These are phyloP conservation scores for Vultur gryphus DNA, from an alignment of 2,797 vertebrate genomes.

Conservation along the genomic window DNA sequence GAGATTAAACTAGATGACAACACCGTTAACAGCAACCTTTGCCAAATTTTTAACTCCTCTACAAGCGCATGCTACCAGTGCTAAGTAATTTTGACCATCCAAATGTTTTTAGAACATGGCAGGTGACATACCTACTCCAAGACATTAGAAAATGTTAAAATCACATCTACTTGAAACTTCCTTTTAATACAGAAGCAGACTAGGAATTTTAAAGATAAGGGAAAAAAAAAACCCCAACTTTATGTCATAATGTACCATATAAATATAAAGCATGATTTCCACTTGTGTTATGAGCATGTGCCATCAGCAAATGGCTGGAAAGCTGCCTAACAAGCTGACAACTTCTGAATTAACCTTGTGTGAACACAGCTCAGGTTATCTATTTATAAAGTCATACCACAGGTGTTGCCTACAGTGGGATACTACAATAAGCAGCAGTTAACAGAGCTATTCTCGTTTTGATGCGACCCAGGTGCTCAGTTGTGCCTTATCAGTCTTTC, in stretches of 20 bases:
- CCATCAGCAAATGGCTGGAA: not conserved
- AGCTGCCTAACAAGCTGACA: slow-evolving; percentile 38
- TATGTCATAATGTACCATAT: not conserved
- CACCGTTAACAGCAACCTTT: not conserved
- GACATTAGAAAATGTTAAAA: not conserved
- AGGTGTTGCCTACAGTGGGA: slow-evolving; percentile 7
- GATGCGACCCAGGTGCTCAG: not conserved
- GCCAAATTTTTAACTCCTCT: not conserved
- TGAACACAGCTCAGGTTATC: slow-evolving; percentile 18
- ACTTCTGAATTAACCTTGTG: slow-evolving; percentile 9
- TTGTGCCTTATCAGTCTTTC: not conserved
- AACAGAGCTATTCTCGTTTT: slow-evolving; percentile 11
- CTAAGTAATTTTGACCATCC: not conserved
- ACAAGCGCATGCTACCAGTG: not conserved
- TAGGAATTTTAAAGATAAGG: not conserved
- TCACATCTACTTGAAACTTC: not conserved
- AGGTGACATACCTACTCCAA: not conserved
- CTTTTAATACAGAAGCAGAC: not conserved
- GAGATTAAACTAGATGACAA: not conserved
- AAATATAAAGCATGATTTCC: not conserved
- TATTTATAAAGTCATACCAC: slow-evolving; percentile 36
- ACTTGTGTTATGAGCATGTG: not conserved
- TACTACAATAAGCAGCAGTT: not conserved
- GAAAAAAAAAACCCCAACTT: not conserved
- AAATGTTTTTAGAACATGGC: not conserved